Evolutionary conservation across 1,140 invertebrate species (phyloP).

Genomic region (Aricia agestis): DNA sequence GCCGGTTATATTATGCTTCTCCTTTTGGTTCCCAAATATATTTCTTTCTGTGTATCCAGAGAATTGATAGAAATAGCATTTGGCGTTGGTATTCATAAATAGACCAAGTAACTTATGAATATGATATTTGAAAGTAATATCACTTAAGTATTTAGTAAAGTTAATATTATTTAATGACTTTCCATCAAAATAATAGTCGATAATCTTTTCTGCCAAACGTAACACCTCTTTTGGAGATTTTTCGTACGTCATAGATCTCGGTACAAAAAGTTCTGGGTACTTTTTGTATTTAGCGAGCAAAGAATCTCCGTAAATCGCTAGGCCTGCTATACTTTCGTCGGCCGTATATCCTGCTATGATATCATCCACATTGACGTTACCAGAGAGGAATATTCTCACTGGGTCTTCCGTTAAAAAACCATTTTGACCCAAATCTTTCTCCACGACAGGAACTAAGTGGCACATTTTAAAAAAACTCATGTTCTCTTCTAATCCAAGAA

Average conservation of each 20-base stretch:
- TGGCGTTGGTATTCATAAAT: background rate
- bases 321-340: background rate
- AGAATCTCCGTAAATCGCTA: background rate
- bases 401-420: slow-evolving; percentile 51
- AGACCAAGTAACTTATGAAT: slow-evolving; percentile 12
- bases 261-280: background rate
- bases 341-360: slow-evolving; percentile 8
- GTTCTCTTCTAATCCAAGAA: background rate
- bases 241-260: background rate
- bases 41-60: slow-evolving; percentile 17
- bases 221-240: too few species aligned
- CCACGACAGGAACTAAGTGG: slow-evolving; percentile 49
- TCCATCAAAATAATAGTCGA: too few species aligned
- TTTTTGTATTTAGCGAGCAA: background rate
- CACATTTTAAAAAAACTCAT: background rate
- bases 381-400: background rate
- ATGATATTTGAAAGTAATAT: background rate
- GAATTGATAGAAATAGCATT: slow-evolving; percentile 17
- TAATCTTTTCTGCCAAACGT: too few species aligned
- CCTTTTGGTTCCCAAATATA: slow-evolving; percentile 17
- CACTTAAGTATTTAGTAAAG: background rate
- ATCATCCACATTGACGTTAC: background rate
- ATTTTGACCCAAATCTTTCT: slow-evolving; percentile 49
- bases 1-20: slow-evolving; percentile 11
- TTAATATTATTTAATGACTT: too few species aligned